phyloP scores from a whole-genome alignment of 2,797 vertebrate genomes.

The Crenuchus spilurus region DNA sequence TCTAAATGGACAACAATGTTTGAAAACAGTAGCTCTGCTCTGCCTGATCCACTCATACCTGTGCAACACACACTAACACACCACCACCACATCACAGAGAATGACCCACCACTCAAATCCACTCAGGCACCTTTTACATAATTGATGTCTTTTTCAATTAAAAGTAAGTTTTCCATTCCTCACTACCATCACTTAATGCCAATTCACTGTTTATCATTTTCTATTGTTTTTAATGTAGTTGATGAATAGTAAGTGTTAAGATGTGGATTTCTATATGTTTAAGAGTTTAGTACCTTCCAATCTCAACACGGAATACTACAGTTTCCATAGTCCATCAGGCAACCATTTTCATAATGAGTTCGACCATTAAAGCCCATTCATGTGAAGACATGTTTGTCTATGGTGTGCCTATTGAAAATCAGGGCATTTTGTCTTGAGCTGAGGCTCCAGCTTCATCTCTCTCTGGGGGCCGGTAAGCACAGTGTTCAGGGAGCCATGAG shows the following conservation, averaged over 20 bases:
- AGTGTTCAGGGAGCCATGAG: background rate
- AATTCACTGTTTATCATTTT: too few species aligned
- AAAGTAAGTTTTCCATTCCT: too few species aligned
- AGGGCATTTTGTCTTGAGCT: slow-evolving; percentile 41
- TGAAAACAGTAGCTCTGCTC: too few species aligned
- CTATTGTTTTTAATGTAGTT: background rate
- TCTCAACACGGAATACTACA: background rate
- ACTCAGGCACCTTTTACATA: too few species aligned
- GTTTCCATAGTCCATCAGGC: slow-evolving; percentile 24
- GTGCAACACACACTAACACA: too few species aligned
- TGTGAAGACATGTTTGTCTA: background rate
- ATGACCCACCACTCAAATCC: too few species aligned
- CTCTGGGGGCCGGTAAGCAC: background rate
- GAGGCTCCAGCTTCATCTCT: background rate
- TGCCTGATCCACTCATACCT: too few species aligned
- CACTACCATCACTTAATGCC: too few species aligned
- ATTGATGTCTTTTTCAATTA: too few species aligned
- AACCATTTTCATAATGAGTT: slow-evolving; percentile 7
- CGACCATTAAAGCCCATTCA: slow-evolving; percentile 43
- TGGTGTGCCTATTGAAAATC: slow-evolving; percentile 43
- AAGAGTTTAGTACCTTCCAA: background rate
- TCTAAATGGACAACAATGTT: too few species aligned
- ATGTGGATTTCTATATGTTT: background rate
- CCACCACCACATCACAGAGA: too few species aligned
- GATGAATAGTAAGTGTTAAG: background rate